Base-by-base conservation (phyloP, 1,140 invertebrate genomes). In the Bombyx mori region DNA sequence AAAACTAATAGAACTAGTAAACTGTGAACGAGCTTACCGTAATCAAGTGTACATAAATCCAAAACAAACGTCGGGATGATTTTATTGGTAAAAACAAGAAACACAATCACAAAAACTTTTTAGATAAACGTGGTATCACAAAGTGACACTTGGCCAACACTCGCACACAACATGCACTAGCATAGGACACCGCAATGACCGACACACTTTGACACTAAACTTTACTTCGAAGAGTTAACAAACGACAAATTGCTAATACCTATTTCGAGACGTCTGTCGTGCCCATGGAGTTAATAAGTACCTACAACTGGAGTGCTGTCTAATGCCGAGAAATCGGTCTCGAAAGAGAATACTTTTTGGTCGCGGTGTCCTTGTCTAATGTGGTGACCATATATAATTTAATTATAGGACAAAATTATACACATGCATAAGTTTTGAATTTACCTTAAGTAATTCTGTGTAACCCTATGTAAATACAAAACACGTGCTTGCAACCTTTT, bases 41-140 rank as follows among this genome's bases (percentile, higher is more conserved):
- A 62, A 56, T 72, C 69, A 79, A 76, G 75, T 77, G 75, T 74
- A 81, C 80, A 86, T 83, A 83, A 79, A 86, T 81, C 80, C 80
- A 83, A 83, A 74, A 79, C 63, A 69, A 64, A 72, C 64, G 68
- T 68, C 69, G 69, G 69, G 65, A 51, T 66, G 64, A 77, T 75
- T 71, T 67, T 83, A 76, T 73, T 66, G 66, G 66, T 69, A 68
- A 82, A 81, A 83, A 83, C 79, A 82, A 81, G 73, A 65, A 77
- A 82, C 79, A 78, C 46, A 85, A 79, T 82, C 77, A 83, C 79
- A 76, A 70, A 73, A 81, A 80, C 77, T 68, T 71, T 65, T 62
- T 63, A 67, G 65, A 55, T 65, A 58, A 62, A 65, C 44, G 61
- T 72, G 52, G 68, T 66, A 71, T 62, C 75, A 79, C 71, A 71